phyloP scores from a whole-genome alignment of 2,113 vertebrate species.

The Anarhynchus alexandrinus region DNA sequence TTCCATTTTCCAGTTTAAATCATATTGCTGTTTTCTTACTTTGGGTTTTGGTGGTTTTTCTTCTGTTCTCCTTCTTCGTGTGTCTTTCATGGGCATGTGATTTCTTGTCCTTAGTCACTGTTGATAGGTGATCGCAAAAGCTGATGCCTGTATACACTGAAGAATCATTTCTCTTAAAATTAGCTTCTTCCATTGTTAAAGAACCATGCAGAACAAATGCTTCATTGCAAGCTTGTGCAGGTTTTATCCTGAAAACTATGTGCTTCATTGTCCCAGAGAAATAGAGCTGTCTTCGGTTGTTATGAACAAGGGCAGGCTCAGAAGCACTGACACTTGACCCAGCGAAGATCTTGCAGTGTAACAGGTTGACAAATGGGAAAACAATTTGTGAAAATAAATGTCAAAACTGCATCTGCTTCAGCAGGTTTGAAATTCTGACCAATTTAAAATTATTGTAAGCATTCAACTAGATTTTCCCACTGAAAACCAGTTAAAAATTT shows the following conservation, averaged over 20 bases:
- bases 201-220: slow-evolving; percentile 38
- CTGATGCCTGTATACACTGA: neutral
- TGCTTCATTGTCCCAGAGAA: slow-evolving; percentile 56
- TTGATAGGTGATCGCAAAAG: neutral
- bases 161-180: slow-evolving; percentile 42
- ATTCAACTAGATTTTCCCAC: neutral
- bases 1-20: neutral
- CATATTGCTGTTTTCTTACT: neutral
- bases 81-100: neutral
- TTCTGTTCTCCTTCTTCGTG: neutral
- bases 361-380: slow-evolving; percentile 41
- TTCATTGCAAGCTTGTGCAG: slow-evolving; percentile 63
- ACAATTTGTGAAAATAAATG: slow-evolving; percentile 16
- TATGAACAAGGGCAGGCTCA: slow-evolving; percentile 29
- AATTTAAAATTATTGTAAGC: neutral
- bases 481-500: neutral
- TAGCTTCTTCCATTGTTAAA: slow-evolving; percentile 42
- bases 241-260: slow-evolving; percentile 65
- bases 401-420: neutral
- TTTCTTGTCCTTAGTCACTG: slow-evolving; percentile 15
- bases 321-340: slow-evolving; percentile 48
- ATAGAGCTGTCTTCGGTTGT: slow-evolving; percentile 46
- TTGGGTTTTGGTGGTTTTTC: neutral
- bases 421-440: neutral
- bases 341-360: neutral